These are phyloP conservation scores for Drosophila fuyamai DNA, from an alignment of 1,140 invertebrate species.

Conservation along the genomic window DNA sequence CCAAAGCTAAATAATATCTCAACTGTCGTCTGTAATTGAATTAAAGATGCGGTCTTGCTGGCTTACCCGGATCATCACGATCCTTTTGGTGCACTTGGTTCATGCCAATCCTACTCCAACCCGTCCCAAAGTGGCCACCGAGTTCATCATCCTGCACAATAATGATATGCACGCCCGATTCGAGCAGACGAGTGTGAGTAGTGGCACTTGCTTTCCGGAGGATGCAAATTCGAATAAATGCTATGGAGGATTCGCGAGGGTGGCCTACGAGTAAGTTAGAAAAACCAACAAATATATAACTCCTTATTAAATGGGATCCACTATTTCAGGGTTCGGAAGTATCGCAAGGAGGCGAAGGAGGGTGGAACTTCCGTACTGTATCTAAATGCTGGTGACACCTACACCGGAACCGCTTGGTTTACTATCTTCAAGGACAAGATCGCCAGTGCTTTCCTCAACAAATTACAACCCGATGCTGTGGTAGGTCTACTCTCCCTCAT, in stretches of 20 bases:
- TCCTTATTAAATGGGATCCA: too few species aligned
- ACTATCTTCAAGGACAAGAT: conserved; percentile 91
- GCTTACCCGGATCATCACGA: background rate
- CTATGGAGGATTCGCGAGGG: conserved; percentile 92
- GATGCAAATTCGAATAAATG: conserved; percentile 87
- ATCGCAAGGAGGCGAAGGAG: conserved; percentile 85
- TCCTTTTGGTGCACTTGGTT: conserved; percentile 1
- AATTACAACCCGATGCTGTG: conserved; percentile 91
- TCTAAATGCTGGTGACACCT: conserved; percentile 95
- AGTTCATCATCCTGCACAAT: conserved; percentile 92
- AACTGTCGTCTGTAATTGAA: background rate
- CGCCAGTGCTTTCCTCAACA: conserved; percentile 91
- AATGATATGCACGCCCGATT: conserved; percentile 96
- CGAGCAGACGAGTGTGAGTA: conserved; percentile 90
- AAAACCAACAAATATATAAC: background rate
- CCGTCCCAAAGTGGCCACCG: conserved; percentile 53
- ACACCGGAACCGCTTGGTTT: conserved; percentile 94
- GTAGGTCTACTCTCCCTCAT: conserved; percentile 86
- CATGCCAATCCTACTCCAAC: conserved; percentile 35
- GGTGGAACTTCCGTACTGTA: conserved; percentile 88
- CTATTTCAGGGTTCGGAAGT: conserved; percentile 85
- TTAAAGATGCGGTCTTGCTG: conserved; percentile 32
- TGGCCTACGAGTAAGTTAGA: conserved; percentile 87
- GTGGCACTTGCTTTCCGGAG: conserved; percentile 87
- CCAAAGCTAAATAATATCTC: background rate